A percentile compares a stretch with the other conserved stretches of the same genome.
Conservation (phyloP, 1,140 invertebrate genomes). For the Metopolophium dirhodum region DNA sequence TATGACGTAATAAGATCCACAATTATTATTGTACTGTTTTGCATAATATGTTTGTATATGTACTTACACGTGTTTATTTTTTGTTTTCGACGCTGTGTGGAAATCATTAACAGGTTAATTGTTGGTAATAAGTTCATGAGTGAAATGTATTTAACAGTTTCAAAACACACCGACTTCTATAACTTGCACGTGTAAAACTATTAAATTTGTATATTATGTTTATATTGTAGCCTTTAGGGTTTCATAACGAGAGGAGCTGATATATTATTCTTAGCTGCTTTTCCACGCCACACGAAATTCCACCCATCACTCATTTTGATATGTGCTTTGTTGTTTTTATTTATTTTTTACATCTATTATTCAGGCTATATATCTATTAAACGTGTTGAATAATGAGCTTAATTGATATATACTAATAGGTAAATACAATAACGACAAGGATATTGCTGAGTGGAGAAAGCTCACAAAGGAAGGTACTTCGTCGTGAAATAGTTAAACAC, state of each 20-base stretch:
- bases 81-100: not conserved
- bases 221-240: not conserved
- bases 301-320: not conserved
- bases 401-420: not conserved
- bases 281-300: not conserved
- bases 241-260: not conserved
- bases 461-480: not conserved
- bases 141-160: conserved; percentile 2
- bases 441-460: not conserved
- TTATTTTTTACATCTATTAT: not conserved
- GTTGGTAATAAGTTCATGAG: not conserved
- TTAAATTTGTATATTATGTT: not conserved
- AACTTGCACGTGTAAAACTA: not conserved
- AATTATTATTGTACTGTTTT: conserved; percentile 45
- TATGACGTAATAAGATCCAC: conserved; percentile 4
- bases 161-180: not conserved
- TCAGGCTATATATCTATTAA: not conserved
- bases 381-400: not conserved
- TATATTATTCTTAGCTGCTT: not conserved
- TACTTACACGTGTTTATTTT: not conserved
- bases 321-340: not conserved
- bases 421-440: not conserved
- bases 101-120: conserved; percentile 44
- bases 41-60: conserved; percentile 10
- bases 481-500: too few relatives aligned